A percentile compares a stretch with the other conserved stretches of the same genome.
phyloP scores from a whole-genome alignment of 2,888 invertebrate genomes.

The Callyntrura guangdongensis region DNA sequence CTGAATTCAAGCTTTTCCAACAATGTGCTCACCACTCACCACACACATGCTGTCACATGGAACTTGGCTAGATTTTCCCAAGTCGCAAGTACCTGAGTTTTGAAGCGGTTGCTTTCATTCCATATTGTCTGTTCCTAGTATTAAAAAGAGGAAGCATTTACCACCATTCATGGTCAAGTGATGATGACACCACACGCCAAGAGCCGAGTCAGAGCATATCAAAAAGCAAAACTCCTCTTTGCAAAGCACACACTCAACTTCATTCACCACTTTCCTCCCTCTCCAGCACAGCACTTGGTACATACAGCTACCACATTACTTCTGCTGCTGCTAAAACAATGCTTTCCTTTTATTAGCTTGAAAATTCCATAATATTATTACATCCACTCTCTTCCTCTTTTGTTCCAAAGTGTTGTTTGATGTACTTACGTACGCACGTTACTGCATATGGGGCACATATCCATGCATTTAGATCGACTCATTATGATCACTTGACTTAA shows the following conservation, averaged over 20 bases:
- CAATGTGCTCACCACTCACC: no score
- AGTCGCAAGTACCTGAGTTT: no score
- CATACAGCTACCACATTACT: neutral
- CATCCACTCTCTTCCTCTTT: slow-evolving; percentile 35
- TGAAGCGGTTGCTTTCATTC: neutral
- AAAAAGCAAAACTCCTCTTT: neutral
- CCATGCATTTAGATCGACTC: slow-evolving; percentile 85
- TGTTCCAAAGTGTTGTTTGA: slow-evolving; percentile 28
- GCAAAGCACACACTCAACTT: slow-evolving; percentile 5
- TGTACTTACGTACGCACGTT: slow-evolving; percentile 12
- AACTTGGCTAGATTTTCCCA: no score
- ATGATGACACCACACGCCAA: neutral
- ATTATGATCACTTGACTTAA: slow-evolving; percentile 85
- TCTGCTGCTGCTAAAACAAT: slow-evolving; percentile 48
- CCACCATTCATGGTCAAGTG: neutral
- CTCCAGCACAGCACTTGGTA: neutral
- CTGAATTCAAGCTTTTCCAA: no score
- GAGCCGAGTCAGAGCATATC: neutral
- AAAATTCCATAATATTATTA: slow-evolving; percentile 44
- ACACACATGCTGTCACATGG: no score
- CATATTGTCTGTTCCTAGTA: neutral
- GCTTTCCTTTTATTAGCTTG: slow-evolving; percentile 74
- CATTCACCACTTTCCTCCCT: slow-evolving; percentile 22
- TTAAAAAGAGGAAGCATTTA: no score
- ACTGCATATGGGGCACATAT: slow-evolving; percentile 76